phyloP scores from a whole-genome alignment of 2,888 invertebrate genomes.

The Idaea biselata region DNA sequence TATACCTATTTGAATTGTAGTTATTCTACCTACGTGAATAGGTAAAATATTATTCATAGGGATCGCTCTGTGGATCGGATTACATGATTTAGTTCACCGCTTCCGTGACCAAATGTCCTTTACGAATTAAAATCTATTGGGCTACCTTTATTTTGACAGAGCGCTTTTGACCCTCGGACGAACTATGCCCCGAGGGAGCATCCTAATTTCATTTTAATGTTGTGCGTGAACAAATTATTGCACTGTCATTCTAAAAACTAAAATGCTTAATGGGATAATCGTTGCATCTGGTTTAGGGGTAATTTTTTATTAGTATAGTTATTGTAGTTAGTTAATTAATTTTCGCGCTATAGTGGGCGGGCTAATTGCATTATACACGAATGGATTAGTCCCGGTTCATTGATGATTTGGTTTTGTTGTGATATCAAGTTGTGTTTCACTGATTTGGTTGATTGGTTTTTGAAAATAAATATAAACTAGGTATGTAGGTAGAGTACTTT shows the following conservation, averaged over 20 bases:
- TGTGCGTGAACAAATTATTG: slow-evolving; percentile 76
- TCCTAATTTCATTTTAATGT: slow-evolving; percentile 74
- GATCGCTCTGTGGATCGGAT: slow-evolving; percentile 55
- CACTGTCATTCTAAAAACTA: slow-evolving; percentile 71
- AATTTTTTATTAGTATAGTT: slow-evolving; percentile 53
- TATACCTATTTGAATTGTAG: no score
- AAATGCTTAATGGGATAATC: slow-evolving; percentile 67
- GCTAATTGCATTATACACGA: slow-evolving; percentile 63
- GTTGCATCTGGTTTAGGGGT: slow-evolving; percentile 64
- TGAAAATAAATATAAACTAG: no score
- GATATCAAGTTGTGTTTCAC: slow-evolving; percentile 31
- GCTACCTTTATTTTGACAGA: slow-evolving; percentile 65
- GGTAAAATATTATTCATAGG: slow-evolving; percentile 18
- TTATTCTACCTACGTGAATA: slow-evolving; percentile 26
- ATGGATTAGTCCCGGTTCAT: slow-evolving; percentile 56
- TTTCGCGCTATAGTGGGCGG: slow-evolving; percentile 47
- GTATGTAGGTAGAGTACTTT: slow-evolving; percentile 1
- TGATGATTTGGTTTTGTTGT: slow-evolving; percentile 44
- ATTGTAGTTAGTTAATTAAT: slow-evolving; percentile 67
- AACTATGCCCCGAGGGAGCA: slow-evolving; percentile 42
- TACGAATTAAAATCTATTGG: slow-evolving; percentile 56
- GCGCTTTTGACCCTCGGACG: slow-evolving; percentile 53
- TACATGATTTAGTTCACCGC: slow-evolving; percentile 64
- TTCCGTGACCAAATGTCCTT: slow-evolving; percentile 48
- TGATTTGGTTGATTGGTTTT: slow-evolving; percentile 25